Percentiles rank a stretch among this genome's conserved stretches.
Conservation (phyloP, 2,113 vertebrate species). For the Ranitomeya variabilis region DNA sequence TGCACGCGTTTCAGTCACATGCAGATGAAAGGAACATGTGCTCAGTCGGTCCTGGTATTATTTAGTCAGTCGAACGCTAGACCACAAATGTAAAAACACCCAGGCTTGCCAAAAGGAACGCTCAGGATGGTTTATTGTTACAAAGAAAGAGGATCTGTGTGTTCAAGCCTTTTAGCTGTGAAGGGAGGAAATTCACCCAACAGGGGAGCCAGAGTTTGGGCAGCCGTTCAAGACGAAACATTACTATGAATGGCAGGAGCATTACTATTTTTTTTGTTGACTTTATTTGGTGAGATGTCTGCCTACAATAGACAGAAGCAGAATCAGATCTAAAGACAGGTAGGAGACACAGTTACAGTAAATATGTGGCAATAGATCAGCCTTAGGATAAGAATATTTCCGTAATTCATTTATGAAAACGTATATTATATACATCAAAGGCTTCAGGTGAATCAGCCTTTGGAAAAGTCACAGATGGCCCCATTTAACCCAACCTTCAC, state of each 20-base stretch:
- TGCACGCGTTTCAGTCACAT: neutral
- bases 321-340: neutral
- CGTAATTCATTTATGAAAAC: neutral
- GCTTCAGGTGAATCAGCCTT: too few relatives aligned
- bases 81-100: slow-evolving; percentile 14
- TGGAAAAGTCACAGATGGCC: too few relatives aligned
- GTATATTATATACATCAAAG: too few relatives aligned
- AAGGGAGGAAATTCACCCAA: slow-evolving; percentile 42
- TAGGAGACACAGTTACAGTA: neutral
- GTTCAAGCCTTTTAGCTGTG: slow-evolving; percentile 16
- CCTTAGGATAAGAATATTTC: neutral
- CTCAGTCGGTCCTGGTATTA: neutral
- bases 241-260: neutral
- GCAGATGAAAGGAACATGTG: neutral
- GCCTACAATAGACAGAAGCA: neutral
- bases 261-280: neutral
- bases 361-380: neutral
- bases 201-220: slow-evolving; percentile 21
- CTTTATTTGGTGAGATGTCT: neutral
- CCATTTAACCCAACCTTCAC: too few relatives aligned
- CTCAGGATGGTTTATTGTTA: slow-evolving; percentile 31
- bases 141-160: slow-evolving; percentile 26
- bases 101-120: slow-evolving; percentile 2
- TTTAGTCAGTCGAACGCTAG: slow-evolving; percentile 15
- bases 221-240: slow-evolving; percentile 6